Conservation (phyloP, 92 coral and sea anemone genomes). For the Bergia sp. region DNA sequence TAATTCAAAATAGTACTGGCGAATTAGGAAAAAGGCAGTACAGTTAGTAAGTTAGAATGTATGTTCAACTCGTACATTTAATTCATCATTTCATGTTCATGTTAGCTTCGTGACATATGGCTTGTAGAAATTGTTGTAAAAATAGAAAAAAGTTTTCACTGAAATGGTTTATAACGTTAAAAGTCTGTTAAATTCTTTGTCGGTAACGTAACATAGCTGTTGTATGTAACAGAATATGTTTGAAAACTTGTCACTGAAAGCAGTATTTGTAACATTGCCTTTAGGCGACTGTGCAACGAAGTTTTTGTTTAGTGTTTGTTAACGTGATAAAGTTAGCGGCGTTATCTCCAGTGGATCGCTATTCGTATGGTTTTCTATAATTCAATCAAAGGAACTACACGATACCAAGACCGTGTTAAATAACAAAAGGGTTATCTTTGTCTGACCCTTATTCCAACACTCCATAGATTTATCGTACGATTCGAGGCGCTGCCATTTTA, state of each 20-base stretch:
- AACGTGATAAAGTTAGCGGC: constrained; percentile 5
- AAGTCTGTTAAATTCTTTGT: neutral
- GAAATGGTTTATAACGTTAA: neutral
- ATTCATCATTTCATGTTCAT: too few relatives aligned
- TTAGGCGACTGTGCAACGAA: neutral
- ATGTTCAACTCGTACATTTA: too few relatives aligned
- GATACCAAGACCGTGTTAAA: neutral
- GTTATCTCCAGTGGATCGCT: constrained; percentile 7
- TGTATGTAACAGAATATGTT: neutral
- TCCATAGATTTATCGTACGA: neutral
- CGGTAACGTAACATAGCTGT: too few relatives aligned
- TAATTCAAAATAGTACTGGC: neutral
- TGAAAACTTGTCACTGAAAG: neutral
- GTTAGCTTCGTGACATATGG: too few relatives aligned
- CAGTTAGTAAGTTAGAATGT: neutral
- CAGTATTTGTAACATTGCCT: neutral
- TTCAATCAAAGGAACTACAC: neutral
- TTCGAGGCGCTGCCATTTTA: neutral
- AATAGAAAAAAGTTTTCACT: neutral
- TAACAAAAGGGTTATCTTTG: neutral
- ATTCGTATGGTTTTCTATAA: neutral
- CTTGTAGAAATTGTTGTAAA: neutral
- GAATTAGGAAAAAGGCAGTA: neutral
- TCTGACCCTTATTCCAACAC: neutral
- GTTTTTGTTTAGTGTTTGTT: constrained; percentile 12